Evolutionary conservation across 2,888 invertebrate genomes (phyloP).

Genomic region (Troides oblongomaculatus): DNA sequence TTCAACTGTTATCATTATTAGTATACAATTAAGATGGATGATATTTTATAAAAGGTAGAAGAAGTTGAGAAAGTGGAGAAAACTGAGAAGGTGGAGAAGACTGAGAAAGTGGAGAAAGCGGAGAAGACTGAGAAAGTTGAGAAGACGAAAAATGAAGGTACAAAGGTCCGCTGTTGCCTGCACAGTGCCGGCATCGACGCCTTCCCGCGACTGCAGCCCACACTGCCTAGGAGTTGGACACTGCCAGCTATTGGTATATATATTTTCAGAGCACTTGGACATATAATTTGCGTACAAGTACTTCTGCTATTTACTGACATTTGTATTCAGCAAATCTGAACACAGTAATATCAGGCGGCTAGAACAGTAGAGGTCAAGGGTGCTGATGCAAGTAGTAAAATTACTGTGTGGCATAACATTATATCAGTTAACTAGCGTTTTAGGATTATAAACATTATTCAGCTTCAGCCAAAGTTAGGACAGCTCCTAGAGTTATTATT

Average conservation of each 20-base stretch:
- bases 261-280: neutral
- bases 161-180: conserved; percentile 75
- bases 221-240: conserved; percentile 87
- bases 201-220: conserved; percentile 84
- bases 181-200: conserved; percentile 91
- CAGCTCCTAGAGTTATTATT: too few relatives aligned
- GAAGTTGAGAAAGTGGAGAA: conserved; percentile 36
- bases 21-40: neutral
- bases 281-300: neutral
- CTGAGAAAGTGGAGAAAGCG: conserved; percentile 33
- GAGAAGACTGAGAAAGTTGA: conserved; percentile 34
- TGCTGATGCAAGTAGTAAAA: too few relatives aligned
- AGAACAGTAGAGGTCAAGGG: too few relatives aligned
- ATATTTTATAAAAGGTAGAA: conserved; percentile 27
- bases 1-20: neutral
- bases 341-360: too few relatives aligned
- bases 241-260: conserved; percentile 82
- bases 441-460: too few relatives aligned
- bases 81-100: conserved; percentile 32
- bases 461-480: too few relatives aligned
- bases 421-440: too few relatives aligned
- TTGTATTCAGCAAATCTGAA: too few relatives aligned
- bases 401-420: too few relatives aligned
- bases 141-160: conserved; percentile 27
- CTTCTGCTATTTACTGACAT: neutral